These are phyloP conservation scores for Drosophila anomalata DNA, from an alignment of 2,888 invertebrate genomes.

Conservation along the genomic window DNA sequence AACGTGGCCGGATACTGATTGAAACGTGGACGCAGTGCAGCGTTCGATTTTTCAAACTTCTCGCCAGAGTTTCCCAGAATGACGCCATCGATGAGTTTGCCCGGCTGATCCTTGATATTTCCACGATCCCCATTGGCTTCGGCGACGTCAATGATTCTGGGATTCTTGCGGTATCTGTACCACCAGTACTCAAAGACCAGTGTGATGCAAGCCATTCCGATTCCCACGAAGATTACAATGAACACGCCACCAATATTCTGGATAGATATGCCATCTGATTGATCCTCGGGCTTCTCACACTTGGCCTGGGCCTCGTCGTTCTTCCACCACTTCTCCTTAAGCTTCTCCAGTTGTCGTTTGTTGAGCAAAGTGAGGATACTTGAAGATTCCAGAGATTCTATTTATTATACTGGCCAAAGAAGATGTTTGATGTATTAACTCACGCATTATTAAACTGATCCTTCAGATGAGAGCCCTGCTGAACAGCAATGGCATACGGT, in stretches of 20 bases:
- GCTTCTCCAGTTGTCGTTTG: constrained; percentile 94
- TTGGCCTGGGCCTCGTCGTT: constrained; percentile 90
- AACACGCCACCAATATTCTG: constrained; percentile 99
- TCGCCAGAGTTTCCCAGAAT: constrained; percentile 81
- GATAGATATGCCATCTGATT: constrained; percentile 98
- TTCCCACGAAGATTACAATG: constrained; percentile 98
- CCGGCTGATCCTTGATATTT: constrained; percentile 56
- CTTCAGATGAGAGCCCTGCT: constrained; percentile 96
- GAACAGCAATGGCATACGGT: constrained; percentile 98
- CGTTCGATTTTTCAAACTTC: constrained; percentile 80
- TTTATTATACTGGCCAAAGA: not conserved
- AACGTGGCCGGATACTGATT: constrained; percentile 81
- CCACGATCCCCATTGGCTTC: constrained; percentile 82
- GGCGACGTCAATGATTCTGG: constrained; percentile 87
- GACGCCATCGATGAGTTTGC: constrained; percentile 79
- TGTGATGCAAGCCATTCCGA: constrained; percentile 95
- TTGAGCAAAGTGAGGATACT: constrained; percentile 97
- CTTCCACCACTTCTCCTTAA: constrained; percentile 99
- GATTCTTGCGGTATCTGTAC: constrained; percentile 90
- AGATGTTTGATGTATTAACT: constrained; percentile 83
- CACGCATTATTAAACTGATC: constrained; percentile 98
- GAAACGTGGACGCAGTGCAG: constrained; percentile 81
- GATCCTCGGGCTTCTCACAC: constrained; percentile 95
- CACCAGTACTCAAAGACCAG: constrained; percentile 97
- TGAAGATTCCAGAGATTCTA: not conserved